Percentiles rank a stretch among this genome's conserved stretches.
phyloP scores from a whole-genome alignment of 2,113 vertebrate species.

The Pomatostomus ruficeps region DNA sequence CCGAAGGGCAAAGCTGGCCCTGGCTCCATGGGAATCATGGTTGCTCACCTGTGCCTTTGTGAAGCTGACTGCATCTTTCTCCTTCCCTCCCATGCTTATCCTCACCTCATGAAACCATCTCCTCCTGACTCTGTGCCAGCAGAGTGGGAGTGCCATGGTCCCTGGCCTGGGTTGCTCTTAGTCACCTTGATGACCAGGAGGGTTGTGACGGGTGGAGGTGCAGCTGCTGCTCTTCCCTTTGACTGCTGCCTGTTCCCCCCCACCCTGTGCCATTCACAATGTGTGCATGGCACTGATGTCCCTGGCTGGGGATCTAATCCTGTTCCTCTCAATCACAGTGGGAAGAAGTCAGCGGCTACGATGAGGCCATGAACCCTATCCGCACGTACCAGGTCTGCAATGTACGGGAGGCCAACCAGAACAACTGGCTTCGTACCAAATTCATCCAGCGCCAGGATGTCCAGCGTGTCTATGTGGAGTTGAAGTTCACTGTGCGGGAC shows the following conservation, averaged over 20 bases:
- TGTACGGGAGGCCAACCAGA: conserved; percentile 86
- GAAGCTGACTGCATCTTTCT: background rate
- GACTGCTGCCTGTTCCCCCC: background rate
- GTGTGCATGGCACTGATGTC: background rate
- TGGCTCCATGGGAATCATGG: background rate
- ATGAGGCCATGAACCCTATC: conserved; percentile 94
- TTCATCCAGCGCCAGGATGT: conserved; percentile 90
- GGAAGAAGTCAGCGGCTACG: conserved; percentile 97
- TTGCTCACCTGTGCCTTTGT: background rate
- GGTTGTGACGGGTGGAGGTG: background rate
- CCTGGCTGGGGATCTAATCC: background rate
- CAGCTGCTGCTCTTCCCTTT: background rate
- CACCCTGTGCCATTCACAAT: fast-evolving
- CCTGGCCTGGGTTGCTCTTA: background rate
- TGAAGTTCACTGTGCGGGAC: conserved; percentile 95
- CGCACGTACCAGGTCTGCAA: conserved; percentile 97
- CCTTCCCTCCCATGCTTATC: background rate
- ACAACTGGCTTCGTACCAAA: conserved; percentile 95
- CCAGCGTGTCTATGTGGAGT: conserved; percentile 92
- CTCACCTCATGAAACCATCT: background rate
- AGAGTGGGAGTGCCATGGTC: background rate
- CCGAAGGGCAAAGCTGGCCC: background rate
- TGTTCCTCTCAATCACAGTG: conserved; percentile 72
- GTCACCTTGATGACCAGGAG: conserved; percentile 12
- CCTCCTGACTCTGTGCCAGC: fast-evolving